Evolutionary conservation across 1,140 invertebrate genomes (phyloP), one percentile per base, ranked within the genome.

Genomic region (Pissodes strobi): DNA sequence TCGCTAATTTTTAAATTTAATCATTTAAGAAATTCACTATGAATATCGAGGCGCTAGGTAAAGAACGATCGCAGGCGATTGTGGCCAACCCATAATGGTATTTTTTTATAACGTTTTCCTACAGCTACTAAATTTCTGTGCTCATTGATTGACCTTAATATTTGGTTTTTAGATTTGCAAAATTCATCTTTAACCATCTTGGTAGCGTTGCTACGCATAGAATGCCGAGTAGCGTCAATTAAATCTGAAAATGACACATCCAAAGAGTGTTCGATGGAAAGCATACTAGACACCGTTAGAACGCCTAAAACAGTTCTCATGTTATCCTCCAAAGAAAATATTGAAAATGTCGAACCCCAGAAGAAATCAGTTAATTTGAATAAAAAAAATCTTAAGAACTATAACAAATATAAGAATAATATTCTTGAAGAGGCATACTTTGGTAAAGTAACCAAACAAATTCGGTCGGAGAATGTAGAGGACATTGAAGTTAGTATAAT

Each of bases 161-260:
- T 38, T 19, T 56, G 1, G 22, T 38, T 71, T 71, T 34, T 58
- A 75, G 75, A 72, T 62, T 53, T 78, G 46, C 76, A 78, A 70
- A 69, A 69, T 53, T 71, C 73, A n/a, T 69, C 74, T 2, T 63
- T 78, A 41, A 60, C 21, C 17, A 68, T 66, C 8, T 55, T 78
- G 41, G 71, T 71, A 0, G 65, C 69, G 1, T 46, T 77, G 3
- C 66, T 77, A 34, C 56, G 64, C 13, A 23, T 69, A 8, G 73
- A 76, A 57, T 59, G 48, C 39, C 43, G 60, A 12, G 18, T 37
- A 22, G 30, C 18, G 18, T 49, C 51, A 25, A 23, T 6, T 23
- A 13, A 30, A 22, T 9, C 22, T 46, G 1, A n/a, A 5, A 19
- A 37, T 19, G 19, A 51, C 17, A 19, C 19, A 9, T 12, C 9